Evolutionary conservation across 2,888 invertebrate species (phyloP), one percentile per base, ranked within the genome.

Genomic region (Orchesellides sinensis): DNA sequence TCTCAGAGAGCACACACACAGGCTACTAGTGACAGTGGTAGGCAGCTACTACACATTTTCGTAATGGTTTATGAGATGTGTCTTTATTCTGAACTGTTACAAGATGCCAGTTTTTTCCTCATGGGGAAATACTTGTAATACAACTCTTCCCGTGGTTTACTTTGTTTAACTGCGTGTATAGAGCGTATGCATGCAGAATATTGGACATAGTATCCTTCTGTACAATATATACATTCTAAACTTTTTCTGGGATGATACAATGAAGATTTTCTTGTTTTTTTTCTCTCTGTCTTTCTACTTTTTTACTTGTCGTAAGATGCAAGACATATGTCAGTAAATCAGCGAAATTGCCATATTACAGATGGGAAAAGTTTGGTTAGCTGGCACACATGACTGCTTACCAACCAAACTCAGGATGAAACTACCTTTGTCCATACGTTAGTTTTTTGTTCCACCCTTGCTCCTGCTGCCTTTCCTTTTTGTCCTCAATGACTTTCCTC

Each of bases 261-360:
- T n/a, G n/a, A 40, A 17, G 27, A 52, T 79, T 63, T 66, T 66
- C 40, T 66, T 23, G 35, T 69, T 61, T 52, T 61, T 21, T 63
- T 23, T 63, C 40, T 45, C 49, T 49, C 19, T 0, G 23, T 25
- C 69, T 49, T 61, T 68, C 17, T 49, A 59, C 23, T 54, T 32
- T 66, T 47, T 65, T n/a, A n/a, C 65, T 40, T 77, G 56, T 45
- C 52, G 69, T 40, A 74, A 61, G 68, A 69, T 81, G 81, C 52
- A 61, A 81, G 81, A 81, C 81, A 74, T 81, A 74, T 74, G 81
- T 74, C 81, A 81, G 74, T 74, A 81, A 81, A 81, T 81, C 81
- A 81, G 63, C 68, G 40, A 74, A 81, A 81, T 81, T 74, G 81
- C 81, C 59, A 59, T 81, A 81, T 81, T 81, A 81, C 74, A 81